A percentile compares a stretch with the other conserved stretches of the same genome.
These are phyloP conservation scores for Folsomia manolachei DNA, from an alignment of 2,888 invertebrate genomes.

Conservation along the genomic window DNA sequence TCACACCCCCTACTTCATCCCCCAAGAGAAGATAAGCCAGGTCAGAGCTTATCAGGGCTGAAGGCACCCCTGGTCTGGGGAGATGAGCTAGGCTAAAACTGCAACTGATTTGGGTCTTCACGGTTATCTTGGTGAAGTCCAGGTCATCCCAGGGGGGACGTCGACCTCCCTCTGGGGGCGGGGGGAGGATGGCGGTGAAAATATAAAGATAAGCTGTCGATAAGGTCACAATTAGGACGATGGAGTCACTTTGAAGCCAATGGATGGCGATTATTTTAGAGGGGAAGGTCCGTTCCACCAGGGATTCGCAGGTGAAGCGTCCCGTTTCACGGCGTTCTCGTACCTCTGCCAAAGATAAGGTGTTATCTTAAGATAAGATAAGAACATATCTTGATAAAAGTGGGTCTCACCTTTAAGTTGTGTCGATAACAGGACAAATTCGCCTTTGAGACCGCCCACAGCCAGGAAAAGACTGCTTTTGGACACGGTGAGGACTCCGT, in stretches of 20 bases:
- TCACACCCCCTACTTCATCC: conserved; percentile 28
- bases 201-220: background rate
- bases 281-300: too few relatives aligned
- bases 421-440: too few relatives aligned
- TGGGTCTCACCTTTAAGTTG: too few relatives aligned
- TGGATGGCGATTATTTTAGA: background rate
- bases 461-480: background rate
- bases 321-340: too few relatives aligned
- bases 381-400: too few relatives aligned
- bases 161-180: background rate
- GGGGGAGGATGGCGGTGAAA: background rate
- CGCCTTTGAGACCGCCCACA: conserved; percentile 3
- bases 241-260: background rate
- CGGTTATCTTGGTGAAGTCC: too few relatives aligned
- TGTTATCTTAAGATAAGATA: too few relatives aligned
- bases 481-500: background rate
- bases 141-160: conserved; percentile 9
- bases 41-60: conserved; percentile 21
- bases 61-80: conserved; percentile 30
- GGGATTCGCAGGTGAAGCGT: too few relatives aligned
- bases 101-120: too few relatives aligned
- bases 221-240: background rate
- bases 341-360: too few relatives aligned
- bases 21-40: conserved; percentile 10
- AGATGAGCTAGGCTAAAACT: too few relatives aligned